phyloP scores from a whole-genome alignment of 2,797 vertebrate species.

The Danio albolineatus region DNA sequence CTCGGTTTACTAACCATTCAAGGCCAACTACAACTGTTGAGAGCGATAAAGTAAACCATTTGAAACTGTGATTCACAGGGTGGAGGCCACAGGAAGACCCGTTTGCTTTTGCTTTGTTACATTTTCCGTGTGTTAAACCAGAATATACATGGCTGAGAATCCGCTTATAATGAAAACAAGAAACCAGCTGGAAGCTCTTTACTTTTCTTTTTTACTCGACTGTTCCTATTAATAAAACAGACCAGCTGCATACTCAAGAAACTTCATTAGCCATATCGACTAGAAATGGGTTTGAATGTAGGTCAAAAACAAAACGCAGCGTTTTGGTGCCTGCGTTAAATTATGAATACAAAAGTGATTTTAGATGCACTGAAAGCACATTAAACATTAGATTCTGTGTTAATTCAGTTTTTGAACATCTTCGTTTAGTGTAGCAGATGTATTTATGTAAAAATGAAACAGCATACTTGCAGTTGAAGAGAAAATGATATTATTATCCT shows the following conservation, averaged over 20 bases:
- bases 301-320: neutral
- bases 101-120: neutral
- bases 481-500: no score
- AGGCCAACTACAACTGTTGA: constrained; percentile 9
- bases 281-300: constrained; percentile 2
- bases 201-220: constrained; percentile 9
- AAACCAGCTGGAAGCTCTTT: constrained; percentile 12
- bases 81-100: constrained; percentile 12
- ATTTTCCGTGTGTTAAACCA: constrained; percentile 4
- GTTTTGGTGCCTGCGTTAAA: neutral
- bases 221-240: constrained; percentile 28
- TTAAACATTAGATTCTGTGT: neutral
- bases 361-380: neutral
- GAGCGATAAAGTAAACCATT: constrained; percentile 7
- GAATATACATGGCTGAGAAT: neutral
- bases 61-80: constrained; percentile 20
- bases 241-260: constrained; percentile 15
- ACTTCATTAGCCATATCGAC: constrained; percentile 17
- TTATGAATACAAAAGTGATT: neutral
- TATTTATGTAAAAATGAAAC: no score
- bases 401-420: no score
- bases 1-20: constrained; percentile 4
- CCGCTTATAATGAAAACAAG: neutral
- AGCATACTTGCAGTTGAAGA: no score
- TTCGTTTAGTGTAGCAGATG: no score